Conservation (phyloP, 2,797 vertebrate species). For the Sebastiscus tertius region DNA sequence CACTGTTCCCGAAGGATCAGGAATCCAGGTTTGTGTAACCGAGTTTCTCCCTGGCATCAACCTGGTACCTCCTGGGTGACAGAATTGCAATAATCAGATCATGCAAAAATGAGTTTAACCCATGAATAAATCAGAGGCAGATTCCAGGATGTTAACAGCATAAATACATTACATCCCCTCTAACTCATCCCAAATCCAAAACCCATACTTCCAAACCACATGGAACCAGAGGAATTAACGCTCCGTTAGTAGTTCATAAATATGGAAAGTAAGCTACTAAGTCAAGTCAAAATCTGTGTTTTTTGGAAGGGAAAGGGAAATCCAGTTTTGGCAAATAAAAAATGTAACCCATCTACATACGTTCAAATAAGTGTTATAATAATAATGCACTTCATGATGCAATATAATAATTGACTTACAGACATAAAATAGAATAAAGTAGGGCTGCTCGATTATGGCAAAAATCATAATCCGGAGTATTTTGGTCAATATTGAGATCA, state of each 20-base stretch:
- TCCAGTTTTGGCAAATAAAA: background rate
- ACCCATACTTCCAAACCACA: background rate
- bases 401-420: background rate
- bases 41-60: background rate
- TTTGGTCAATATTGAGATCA: too few species aligned
- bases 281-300: background rate
- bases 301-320: background rate
- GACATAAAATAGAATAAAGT: background rate
- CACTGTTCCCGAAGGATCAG: constrained; percentile 94
- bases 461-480: too few species aligned
- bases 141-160: background rate
- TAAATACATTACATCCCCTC: background rate
- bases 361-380: background rate
- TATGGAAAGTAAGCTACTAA: background rate
- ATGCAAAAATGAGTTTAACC: background rate
- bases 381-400: background rate
- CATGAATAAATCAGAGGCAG: background rate
- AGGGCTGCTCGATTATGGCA: too few species aligned
- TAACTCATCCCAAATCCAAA: background rate
- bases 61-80: background rate
- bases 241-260: background rate
- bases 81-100: background rate
- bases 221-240: background rate
- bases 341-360: background rate
- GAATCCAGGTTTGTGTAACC: constrained; percentile 90